Conservation (phyloP, 2,113 vertebrate species). For the Forbesichthys agassizii region DNA sequence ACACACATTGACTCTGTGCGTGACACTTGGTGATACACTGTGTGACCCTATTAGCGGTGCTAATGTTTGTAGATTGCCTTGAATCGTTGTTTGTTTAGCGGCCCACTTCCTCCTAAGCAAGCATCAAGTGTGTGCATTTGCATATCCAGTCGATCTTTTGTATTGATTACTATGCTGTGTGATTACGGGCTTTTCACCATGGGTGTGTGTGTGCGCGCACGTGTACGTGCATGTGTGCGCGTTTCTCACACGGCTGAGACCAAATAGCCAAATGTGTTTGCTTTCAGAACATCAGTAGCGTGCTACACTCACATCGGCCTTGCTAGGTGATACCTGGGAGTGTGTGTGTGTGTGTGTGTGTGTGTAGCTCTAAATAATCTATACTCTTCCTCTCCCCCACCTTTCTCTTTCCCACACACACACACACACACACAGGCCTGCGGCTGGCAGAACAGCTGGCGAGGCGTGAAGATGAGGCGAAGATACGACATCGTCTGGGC, state of each 20-base stretch:
- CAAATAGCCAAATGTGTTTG: slow-evolving; percentile 68
- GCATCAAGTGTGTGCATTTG: slow-evolving; percentile 61
- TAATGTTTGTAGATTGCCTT: slow-evolving; percentile 60
- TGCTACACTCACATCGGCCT: slow-evolving; percentile 73
- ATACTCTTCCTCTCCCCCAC: slow-evolving; percentile 25
- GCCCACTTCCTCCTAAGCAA: slow-evolving; percentile 31
- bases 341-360: slow-evolving; percentile 7
- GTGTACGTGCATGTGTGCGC: slow-evolving; percentile 33
- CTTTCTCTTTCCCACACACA: slow-evolving; percentile 26
- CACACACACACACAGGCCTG: slow-evolving; percentile 78
- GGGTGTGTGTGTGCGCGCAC: slow-evolving; percentile 24
- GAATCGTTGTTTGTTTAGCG: slow-evolving; percentile 33
- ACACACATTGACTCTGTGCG: not conserved
- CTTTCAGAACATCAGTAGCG: slow-evolving; percentile 69
- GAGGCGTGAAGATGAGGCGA: slow-evolving; percentile 92
- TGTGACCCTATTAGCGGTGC: slow-evolving; percentile 26
- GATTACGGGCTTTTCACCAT: slow-evolving; percentile 54
- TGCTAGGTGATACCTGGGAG: slow-evolving; percentile 61
- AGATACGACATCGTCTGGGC: slow-evolving; percentile 92
- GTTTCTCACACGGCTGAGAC: slow-evolving; percentile 49
- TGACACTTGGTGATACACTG: slow-evolving; percentile 23
- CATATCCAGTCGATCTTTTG: slow-evolving; percentile 58
- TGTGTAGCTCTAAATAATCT: slow-evolving; percentile 59
- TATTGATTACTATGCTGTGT: slow-evolving; percentile 69
- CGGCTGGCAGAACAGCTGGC: slow-evolving; percentile 92